Conservation (phyloP, 2,797 vertebrate genomes). For the Danio kyathit region DNA sequence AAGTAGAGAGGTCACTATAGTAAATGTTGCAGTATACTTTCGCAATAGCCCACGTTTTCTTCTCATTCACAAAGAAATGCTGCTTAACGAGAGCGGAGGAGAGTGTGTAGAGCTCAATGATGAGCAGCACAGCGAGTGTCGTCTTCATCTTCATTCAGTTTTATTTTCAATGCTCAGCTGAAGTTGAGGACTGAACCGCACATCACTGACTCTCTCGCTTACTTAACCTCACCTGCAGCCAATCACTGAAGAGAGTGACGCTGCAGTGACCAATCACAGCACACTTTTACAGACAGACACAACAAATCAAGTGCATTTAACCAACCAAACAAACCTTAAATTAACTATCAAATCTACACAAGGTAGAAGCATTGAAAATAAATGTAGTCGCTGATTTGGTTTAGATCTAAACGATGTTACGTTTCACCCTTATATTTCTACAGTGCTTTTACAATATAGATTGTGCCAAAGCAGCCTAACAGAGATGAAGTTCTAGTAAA, state of each 20-base stretch:
- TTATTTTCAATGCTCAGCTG: background rate
- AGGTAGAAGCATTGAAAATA: background rate
- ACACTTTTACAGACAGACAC: background rate
- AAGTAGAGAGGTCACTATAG: constrained; percentile 37
- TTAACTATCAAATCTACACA: no score
- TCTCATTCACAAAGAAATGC: background rate
- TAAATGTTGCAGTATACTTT: background rate
- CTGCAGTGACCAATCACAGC: background rate
- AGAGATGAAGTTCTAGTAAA: no score
- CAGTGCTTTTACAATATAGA: no score
- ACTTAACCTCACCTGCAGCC: background rate
- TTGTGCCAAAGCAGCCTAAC: no score
- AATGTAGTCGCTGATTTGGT: background rate
- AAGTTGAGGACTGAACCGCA: background rate
- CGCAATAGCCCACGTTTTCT: background rate
- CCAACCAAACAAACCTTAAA: background rate
- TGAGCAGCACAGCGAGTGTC: no score
- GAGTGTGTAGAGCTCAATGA: no score
- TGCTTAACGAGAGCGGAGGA: constrained; percentile 6
- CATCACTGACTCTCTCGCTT: background rate
- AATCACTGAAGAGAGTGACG: background rate
- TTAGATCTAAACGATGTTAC: background rate
- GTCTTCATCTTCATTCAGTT: background rate
- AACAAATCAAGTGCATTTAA: background rate
- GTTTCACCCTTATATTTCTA: no score